Conservation (phyloP, 2,113 vertebrate genomes). For the Pachycephala philippinensis region DNA sequence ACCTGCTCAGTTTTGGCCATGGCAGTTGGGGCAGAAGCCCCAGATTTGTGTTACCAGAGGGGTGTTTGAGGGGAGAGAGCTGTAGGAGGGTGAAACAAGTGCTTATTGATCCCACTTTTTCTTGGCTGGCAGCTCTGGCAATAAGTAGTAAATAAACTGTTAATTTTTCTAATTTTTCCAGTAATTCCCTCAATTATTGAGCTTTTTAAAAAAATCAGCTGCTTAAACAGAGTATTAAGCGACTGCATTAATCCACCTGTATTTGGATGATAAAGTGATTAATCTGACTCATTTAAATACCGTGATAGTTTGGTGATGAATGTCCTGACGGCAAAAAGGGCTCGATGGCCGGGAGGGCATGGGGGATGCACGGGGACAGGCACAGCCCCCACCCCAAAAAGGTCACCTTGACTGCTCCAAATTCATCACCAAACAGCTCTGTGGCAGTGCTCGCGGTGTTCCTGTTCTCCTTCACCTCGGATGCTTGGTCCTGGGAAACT, state of each 20-base stretch:
- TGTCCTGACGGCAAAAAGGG: not conserved
- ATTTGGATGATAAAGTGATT: conserved; percentile 8
- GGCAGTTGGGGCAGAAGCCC: not conserved
- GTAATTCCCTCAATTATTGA: conserved; percentile 6
- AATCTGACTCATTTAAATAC: not conserved
- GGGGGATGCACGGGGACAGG: rapidly evolving
- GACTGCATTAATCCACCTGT: not conserved
- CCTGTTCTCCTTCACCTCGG: not conserved
- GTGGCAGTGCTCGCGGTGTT: rapidly evolving
- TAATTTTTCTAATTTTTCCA: conserved; percentile 3
- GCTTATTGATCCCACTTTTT: not conserved
- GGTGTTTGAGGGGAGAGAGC: not conserved
- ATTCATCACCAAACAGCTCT: not conserved
- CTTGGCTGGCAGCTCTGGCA: not conserved
- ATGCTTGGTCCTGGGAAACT: not conserved
- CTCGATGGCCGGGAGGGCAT: rapidly evolving
- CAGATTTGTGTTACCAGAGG: not conserved
- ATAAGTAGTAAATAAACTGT: not conserved
- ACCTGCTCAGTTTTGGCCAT: not conserved
- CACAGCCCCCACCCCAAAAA: rapidly evolving
- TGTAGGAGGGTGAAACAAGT: not conserved
- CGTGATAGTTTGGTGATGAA: not conserved
- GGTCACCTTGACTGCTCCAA: not conserved
- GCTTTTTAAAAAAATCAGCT: not conserved
- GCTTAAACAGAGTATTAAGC: conserved; percentile 18